These are phyloP conservation scores for Cecidostiba fungosa DNA, from an alignment of 2,888 invertebrate species.

Conservation along the genomic window DNA sequence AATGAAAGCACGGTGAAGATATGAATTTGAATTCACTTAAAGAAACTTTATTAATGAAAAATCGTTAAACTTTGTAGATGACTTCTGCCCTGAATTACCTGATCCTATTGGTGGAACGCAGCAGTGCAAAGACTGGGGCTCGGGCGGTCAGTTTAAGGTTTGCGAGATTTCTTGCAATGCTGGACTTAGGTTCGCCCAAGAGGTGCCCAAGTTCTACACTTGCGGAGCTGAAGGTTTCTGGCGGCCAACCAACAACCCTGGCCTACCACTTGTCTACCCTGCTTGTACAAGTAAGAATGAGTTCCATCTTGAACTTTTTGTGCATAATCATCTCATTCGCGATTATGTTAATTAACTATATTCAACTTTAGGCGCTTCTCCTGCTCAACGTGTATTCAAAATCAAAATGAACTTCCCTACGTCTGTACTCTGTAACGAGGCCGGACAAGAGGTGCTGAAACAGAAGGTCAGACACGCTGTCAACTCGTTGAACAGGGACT, in stretches of 20 bases:
- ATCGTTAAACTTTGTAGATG: slow-evolving; percentile 83
- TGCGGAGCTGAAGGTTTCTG: slow-evolving; percentile 99
- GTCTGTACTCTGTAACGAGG: slow-evolving; percentile 97
- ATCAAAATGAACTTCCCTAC: slow-evolving; percentile 97
- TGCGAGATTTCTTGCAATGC: slow-evolving; percentile 94
- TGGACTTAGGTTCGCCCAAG: slow-evolving; percentile 94
- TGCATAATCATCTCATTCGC: neutral
- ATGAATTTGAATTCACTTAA: neutral
- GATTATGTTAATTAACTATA: slow-evolving; percentile 1
- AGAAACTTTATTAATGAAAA: neutral
- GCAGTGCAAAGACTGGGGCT: slow-evolving; percentile 97
- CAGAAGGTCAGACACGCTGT: slow-evolving; percentile 95
- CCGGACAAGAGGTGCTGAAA: slow-evolving; percentile 94
- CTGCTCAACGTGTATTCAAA: slow-evolving; percentile 97
- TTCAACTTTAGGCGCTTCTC: slow-evolving; percentile 85
- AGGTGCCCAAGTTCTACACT: slow-evolving; percentile 97
- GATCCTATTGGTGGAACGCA: slow-evolving; percentile 96
- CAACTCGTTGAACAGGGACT: slow-evolving; percentile 94
- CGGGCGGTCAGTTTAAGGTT: slow-evolving; percentile 96
- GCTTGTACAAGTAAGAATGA: slow-evolving; percentile 91
- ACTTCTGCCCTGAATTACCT: slow-evolving; percentile 93
- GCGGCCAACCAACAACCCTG: slow-evolving; percentile 93
- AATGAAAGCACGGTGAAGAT: neutral
- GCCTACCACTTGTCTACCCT: slow-evolving; percentile 91
- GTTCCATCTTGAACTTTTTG: neutral